Conservation (phyloP, 2,113 vertebrate species). For the Xenopus laevis region DNA sequence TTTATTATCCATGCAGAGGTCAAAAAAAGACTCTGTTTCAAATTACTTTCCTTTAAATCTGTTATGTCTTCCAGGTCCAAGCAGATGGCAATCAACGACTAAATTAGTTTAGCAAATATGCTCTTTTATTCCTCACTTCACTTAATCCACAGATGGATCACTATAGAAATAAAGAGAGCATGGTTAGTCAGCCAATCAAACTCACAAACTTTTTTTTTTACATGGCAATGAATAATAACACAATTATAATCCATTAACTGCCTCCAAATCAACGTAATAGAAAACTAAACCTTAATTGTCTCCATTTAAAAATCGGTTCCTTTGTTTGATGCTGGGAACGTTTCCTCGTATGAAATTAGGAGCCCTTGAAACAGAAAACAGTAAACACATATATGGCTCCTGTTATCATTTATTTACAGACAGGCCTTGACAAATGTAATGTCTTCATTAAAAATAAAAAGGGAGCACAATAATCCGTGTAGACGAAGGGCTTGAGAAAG, state of each 20-base stretch:
- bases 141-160: slow-evolving; percentile 39
- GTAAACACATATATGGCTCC: slow-evolving; percentile 64
- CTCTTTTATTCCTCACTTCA: slow-evolving; percentile 60
- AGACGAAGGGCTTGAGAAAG: slow-evolving; percentile 69
- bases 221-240: slow-evolving; percentile 36
- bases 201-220: slow-evolving; percentile 18
- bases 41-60: slow-evolving; percentile 20
- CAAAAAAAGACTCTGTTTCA: slow-evolving; percentile 1
- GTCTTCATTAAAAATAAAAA: slow-evolving; percentile 78
- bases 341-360: slow-evolving; percentile 71
- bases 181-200: slow-evolving; percentile 41
- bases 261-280: slow-evolving; percentile 76
- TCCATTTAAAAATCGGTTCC: slow-evolving; percentile 74
- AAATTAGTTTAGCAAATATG: slow-evolving; percentile 56
- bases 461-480: slow-evolving; percentile 72
- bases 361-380: slow-evolving; percentile 64
- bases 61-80: slow-evolving; percentile 16
- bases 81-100: slow-evolving; percentile 37
- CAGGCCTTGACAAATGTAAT: slow-evolving; percentile 77
- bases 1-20: slow-evolving; percentile 19
- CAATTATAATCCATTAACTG: slow-evolving; percentile 68
- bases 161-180: slow-evolving; percentile 11
- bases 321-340: slow-evolving; percentile 76
- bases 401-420: slow-evolving; percentile 81
- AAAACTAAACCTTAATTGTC: slow-evolving; percentile 78